A percentile compares a stretch with the other conserved stretches of the same genome.
Conservation (phyloP, 92 coral and sea anemone species). For the Epizoanthus illoricatus region DNA sequence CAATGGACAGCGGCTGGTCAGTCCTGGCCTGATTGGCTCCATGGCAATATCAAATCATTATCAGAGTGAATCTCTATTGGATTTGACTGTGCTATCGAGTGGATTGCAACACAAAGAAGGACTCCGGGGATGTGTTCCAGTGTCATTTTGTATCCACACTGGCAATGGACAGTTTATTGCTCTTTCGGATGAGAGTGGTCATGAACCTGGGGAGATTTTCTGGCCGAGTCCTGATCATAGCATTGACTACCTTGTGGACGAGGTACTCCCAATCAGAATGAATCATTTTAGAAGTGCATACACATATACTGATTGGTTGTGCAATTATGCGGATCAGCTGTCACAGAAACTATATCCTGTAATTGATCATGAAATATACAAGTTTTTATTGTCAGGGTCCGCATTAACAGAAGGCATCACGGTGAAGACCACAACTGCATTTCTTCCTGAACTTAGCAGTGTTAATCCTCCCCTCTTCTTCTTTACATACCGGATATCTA, state of each 20-base stretch:
- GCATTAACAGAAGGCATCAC: slow-evolving; percentile 72
- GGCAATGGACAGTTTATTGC: slow-evolving; percentile 97
- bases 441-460: slow-evolving; percentile 90
- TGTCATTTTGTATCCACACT: slow-evolving; percentile 85
- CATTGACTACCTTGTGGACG: slow-evolving; percentile 51
- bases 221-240: slow-evolving; percentile 91
- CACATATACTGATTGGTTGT: slow-evolving; percentile 78
- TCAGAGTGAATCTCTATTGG: slow-evolving; percentile 93
- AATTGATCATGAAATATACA: slow-evolving; percentile 81
- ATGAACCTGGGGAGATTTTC: slow-evolving; percentile 79
- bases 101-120: slow-evolving; percentile 78
- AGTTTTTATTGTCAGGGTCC: slow-evolving; percentile 67
- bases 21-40: slow-evolving; percentile 91
- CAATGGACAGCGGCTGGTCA: slow-evolving; percentile 89
- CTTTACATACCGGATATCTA: slow-evolving; percentile 94
- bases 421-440: slow-evolving; percentile 86
- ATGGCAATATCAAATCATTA: slow-evolving; percentile 89
- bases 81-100: slow-evolving; percentile 62
- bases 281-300: slow-evolving; percentile 81
- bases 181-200: slow-evolving; percentile 82
- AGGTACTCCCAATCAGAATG: slow-evolving; percentile 61
- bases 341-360: slow-evolving; percentile 74
- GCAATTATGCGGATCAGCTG: slow-evolving; percentile 73
- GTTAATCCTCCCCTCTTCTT: slow-evolving; percentile 92
- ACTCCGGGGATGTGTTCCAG: slow-evolving; percentile 77